Conservation (phyloP, 2,797 vertebrate genomes). For the Dipus sagitta region DNA sequence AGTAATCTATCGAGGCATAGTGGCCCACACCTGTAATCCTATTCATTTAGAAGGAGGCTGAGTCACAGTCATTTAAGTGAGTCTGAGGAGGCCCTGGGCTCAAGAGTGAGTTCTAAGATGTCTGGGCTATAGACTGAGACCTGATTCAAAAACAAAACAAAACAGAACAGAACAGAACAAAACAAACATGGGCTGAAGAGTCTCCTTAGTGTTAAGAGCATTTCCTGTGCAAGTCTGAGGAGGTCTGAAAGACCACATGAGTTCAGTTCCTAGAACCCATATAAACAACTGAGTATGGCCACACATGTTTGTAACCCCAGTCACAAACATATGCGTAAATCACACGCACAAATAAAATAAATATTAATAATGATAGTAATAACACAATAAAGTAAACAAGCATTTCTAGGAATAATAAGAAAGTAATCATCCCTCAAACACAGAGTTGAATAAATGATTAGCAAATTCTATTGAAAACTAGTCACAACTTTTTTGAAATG, state of each 20-base stretch:
- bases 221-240: no score
- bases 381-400: background rate
- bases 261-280: no score
- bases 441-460: background rate
- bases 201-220: no score
- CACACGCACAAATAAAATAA: no score
- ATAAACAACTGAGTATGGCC: no score
- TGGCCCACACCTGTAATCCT: no score
- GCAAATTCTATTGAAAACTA: background rate
- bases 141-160: background rate
- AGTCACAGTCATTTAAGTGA: background rate
- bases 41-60: background rate
- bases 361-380: background rate
- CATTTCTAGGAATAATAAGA: background rate
- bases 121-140: background rate
- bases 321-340: no score
- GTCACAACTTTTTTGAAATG: background rate
- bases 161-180: no score
- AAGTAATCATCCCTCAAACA: background rate
- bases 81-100: no score
- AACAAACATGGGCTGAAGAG: no score
- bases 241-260: no score
- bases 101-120: background rate
- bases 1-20: rapidly evolving
- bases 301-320: no score